Evolutionary conservation across 2,797 vertebrate genomes (phyloP), one percentile per base, ranked within the genome.

Genomic region (Falco peregrinus): DNA sequence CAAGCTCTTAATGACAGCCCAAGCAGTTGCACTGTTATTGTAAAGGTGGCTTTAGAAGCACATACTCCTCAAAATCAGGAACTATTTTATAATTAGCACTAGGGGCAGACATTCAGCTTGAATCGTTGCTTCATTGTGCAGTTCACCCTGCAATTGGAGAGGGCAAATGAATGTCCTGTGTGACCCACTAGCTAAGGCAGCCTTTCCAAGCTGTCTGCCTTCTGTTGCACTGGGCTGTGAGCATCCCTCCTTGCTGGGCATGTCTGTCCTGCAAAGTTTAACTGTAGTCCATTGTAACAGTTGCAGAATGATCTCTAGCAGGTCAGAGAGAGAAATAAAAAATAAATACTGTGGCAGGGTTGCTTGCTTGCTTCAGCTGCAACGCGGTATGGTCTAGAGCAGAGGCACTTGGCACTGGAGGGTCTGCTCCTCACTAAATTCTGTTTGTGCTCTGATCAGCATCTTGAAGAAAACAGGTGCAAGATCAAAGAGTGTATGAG

Each of bases 41-140:
- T 48, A 31, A 53, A 8, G 25, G 53, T 19, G 39, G 11, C 37
- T 45, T 41, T 24, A 17, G 57, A 18, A 4, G 4, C 31, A 50
- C 13, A 22, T 3, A 31, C 28, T 26, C 39, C 13, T 33, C 79
- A 59, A 56, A 92, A 16, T 9, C 9, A n/a, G 47, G 17, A 31
- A 31, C 19, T 24, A 9, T 7, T 16, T 43, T 26, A 5, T 25
- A 60, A 13, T 33, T 45, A 13, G 50, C 28, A 4, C 8, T 18
- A 17, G 33, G 26, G 69, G 56, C 29, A 26, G 65, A 4, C 0
- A 0, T 37, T 10, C 17, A 16, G 7, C 29, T 63, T n/a, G 14
- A 45, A 35, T 28, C 51, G 6, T 10, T 17, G 10, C 28, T 29
- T 16, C 16, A 1, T 16, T 0, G 0, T 26, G 50, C 45, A 77